Conservation (phyloP, 2,797 vertebrate species). For the Pitangus sulphuratus region DNA sequence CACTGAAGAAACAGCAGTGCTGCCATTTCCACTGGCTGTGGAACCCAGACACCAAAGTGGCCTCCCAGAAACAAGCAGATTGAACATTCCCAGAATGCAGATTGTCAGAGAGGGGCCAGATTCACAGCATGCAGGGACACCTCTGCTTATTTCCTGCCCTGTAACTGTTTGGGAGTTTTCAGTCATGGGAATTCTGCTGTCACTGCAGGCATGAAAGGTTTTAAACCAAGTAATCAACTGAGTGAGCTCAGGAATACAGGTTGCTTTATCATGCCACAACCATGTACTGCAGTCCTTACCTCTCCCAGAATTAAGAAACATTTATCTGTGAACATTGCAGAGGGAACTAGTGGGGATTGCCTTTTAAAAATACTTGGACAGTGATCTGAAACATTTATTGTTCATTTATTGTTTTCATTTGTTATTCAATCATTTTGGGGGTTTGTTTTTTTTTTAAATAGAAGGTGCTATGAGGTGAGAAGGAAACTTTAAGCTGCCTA, state of each 20-base stretch:
- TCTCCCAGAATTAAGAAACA: not conserved
- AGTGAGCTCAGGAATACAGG: not conserved
- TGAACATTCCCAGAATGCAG: not conserved
- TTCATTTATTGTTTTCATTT: not conserved
- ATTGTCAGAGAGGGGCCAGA: not conserved
- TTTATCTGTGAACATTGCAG: not conserved
- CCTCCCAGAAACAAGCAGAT: not conserved
- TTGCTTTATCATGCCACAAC: not conserved
- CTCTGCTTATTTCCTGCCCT: not conserved
- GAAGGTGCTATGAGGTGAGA: not conserved
- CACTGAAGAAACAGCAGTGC: not conserved
- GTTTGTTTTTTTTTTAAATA: not conserved
- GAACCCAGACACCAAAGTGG: not conserved
- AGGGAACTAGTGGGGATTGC: not conserved
- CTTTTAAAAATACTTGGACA: not conserved
- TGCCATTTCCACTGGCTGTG: not conserved
- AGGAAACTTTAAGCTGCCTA: not conserved
- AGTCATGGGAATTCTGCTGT: not conserved
- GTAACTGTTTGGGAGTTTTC: not conserved
- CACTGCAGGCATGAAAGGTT: not conserved
- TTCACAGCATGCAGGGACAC: not conserved
- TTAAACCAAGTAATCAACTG: not conserved
- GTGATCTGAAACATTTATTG: not conserved
- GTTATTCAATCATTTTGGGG: not conserved
- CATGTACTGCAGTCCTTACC: not conserved